Base-by-base conservation (phyloP, 2,888 invertebrate genomes). In the Brachypalpus laphriformis region DNA sequence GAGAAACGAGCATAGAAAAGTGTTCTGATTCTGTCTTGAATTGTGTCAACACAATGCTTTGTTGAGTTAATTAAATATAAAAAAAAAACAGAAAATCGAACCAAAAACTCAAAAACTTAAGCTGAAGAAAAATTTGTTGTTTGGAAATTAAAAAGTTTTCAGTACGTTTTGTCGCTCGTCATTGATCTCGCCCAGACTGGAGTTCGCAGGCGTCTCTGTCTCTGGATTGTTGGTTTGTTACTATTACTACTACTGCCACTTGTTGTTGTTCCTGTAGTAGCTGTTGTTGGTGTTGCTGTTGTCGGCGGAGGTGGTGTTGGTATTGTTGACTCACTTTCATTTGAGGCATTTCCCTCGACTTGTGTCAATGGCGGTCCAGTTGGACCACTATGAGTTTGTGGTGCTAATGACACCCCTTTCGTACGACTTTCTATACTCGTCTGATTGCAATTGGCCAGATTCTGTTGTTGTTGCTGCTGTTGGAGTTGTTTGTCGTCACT, bases 101-200 rank as follows among this genome's bases (percentile, higher is more conserved):
- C 2, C 2, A 65, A 31, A 80, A 68, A 66, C 61, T n/a, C 9
- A 56, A 56, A 82, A 71, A 82, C 65, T 82, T 42, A 77, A 63
- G 61, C 61, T 70, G 14, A 65, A 47, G 51, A 68, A 70, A 40
- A 31, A 68, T 59, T 68, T 25, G 2, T 25, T 25, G 25, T 68
- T 54, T 71, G 76, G 47, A 68, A 78, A 78, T 25, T n/a, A 51
- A 56, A 77, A 82, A 66, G 34, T 83, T 71, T 86, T 86, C 72
- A 88, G 88, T 92, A 91, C 91, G 93, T 93, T 94, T 93, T 94
- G 87, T 91, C 91, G 93, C 91, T 91, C 92, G 94, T 93, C 92
- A 94, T 94, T 93, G 95, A 95, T 93, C 95, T 94, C 93, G 96
- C 95, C 96, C 96, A 96, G 93, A 96, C 95, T 91, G 96, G 96